Evolutionary conservation across 2,888 invertebrate species (phyloP).

Genomic region (Mimachlamys varia): DNA sequence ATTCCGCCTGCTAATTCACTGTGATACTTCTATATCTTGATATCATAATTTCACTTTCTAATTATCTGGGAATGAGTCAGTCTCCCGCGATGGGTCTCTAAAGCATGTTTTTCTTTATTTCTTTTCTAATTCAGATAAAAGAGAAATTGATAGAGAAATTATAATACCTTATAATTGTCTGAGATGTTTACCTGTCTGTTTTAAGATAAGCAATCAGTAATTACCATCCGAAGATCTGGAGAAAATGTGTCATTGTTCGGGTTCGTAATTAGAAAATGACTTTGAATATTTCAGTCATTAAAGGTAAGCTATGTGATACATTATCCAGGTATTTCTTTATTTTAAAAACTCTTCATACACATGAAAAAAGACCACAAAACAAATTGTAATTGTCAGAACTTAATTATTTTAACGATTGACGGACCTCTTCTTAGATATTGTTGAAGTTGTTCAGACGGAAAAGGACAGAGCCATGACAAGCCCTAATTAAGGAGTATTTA

Average conservation of each 20-base stretch:
- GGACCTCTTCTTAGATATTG: conserved; percentile 22
- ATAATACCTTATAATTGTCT: conserved; percentile 10
- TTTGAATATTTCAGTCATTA: not conserved
- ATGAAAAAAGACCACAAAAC: not conserved
- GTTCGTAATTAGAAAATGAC: not conserved
- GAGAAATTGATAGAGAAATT: conserved; percentile 27
- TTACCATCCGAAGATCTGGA: not conserved
- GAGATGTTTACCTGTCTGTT: conserved; percentile 7
- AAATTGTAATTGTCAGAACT: conserved; percentile 3
- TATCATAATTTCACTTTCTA: conserved; percentile 21
- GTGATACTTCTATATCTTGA: not conserved
- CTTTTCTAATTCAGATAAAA: not conserved
- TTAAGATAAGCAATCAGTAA: not conserved
- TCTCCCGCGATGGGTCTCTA: not conserved
- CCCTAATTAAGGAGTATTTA: not conserved
- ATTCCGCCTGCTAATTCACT: not conserved
- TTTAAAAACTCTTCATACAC: not conserved
- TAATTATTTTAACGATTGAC: conserved; percentile 36
- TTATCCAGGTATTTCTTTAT: not conserved
- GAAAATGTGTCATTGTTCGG: not conserved
- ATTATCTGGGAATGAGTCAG: not conserved
- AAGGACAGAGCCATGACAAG: not conserved
- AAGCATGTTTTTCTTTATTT: not conserved
- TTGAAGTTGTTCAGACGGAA: not conserved
- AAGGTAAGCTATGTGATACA: not conserved